phyloP scores from a whole-genome alignment of 2,888 invertebrate species.

The Apamea monoglypha region DNA sequence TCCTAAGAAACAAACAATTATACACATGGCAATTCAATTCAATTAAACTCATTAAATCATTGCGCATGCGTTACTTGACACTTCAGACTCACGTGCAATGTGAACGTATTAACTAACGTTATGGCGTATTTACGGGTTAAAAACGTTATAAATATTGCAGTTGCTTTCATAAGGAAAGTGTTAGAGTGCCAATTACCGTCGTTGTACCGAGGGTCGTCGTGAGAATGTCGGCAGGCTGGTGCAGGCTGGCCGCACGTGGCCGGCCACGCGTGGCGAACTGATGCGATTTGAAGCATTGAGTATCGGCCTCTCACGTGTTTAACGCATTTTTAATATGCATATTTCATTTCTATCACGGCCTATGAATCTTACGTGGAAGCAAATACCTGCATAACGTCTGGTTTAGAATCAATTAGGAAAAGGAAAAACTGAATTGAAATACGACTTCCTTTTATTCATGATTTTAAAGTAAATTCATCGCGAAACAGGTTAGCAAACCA shows the following conservation, averaged over 20 bases:
- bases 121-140: slow-evolving; percentile 5
- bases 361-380: slow-evolving; percentile 19
- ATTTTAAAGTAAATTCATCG: not conserved
- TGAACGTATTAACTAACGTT: slow-evolving; percentile 6
- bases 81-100: not conserved
- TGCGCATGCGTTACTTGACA: slow-evolving; percentile 17
- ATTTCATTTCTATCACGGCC: slow-evolving; percentile 34
- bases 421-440: not conserved
- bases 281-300: slow-evolving; percentile 67
- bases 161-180: slow-evolving; percentile 34
- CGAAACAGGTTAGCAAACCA: not conserved
- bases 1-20: not conserved
- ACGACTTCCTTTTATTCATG: not conserved
- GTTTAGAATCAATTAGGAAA: slow-evolving; percentile 2
- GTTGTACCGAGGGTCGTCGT: slow-evolving; percentile 37
- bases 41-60: slow-evolving; percentile 30
- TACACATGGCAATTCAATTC: slow-evolving; percentile 1
- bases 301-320: slow-evolving; percentile 66
- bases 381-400: not conserved
- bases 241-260: slow-evolving; percentile 52
- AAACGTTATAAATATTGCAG: slow-evolving; percentile 5
- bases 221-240: slow-evolving; percentile 41
- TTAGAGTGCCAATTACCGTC: slow-evolving; percentile 30
- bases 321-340: slow-evolving; percentile 40
- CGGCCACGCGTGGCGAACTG: slow-evolving; percentile 68